A percentile compares a stretch with the other conserved stretches of the same genome.
Conservation (phyloP, 92 coral and sea anemone species). For the Blastomussa wellsi region DNA sequence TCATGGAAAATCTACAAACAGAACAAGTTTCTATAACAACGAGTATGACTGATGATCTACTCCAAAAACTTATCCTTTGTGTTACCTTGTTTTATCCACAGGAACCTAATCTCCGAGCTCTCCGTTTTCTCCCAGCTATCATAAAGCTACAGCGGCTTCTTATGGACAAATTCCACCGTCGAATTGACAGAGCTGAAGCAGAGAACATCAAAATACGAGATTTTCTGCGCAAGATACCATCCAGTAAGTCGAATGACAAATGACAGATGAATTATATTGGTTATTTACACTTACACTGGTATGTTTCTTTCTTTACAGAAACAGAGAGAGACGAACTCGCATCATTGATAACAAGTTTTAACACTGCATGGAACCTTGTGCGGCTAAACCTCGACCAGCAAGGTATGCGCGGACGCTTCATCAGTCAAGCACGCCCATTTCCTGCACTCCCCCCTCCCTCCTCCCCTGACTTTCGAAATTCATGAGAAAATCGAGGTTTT, state of each 20-base stretch:
- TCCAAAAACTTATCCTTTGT: neutral
- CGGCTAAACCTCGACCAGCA: conserved; percentile 66
- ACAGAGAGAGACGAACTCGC: conserved; percentile 55
- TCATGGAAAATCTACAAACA: neutral
- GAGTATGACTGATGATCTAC: neutral
- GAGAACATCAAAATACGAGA: conserved; percentile 55
- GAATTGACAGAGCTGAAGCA: conserved; percentile 78
- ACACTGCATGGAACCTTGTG: conserved; percentile 77
- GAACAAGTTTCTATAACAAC: neutral
- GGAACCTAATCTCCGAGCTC: conserved; percentile 87
- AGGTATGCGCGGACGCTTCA: conserved; percentile 42
- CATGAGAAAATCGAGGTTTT: too few species aligned
- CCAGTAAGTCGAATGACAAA: conserved; percentile 37
- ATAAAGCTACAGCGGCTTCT: conserved; percentile 73
- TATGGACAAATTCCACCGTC: conserved; percentile 72
- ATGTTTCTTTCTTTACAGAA: conserved; percentile 16
- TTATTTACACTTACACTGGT: neutral
- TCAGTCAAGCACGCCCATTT: neutral
- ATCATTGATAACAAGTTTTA: conserved; percentile 65
- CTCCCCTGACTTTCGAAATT: too few species aligned
- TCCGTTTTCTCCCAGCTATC: conserved; percentile 78
- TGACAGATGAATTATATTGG: neutral
- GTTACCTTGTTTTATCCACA: neutral
- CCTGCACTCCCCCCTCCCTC: neutral
- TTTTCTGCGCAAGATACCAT: conserved; percentile 46